phyloP scores from a whole-genome alignment of 2,113 vertebrate species.

The Larimichthys crocea region DNA sequence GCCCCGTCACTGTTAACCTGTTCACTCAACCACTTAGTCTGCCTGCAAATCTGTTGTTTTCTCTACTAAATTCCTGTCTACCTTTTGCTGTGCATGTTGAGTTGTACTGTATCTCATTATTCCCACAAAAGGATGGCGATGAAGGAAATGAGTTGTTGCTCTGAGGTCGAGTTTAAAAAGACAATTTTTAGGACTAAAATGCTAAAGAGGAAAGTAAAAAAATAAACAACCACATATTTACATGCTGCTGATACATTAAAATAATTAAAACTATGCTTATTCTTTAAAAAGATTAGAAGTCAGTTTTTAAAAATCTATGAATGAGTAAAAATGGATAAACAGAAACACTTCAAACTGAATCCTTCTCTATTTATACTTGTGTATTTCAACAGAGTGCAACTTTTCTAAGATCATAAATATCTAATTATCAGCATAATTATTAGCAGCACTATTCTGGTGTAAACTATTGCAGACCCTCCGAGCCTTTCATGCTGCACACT shows the following conservation, averaged over 20 bases:
- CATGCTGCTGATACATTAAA: neutral
- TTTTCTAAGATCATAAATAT: neutral
- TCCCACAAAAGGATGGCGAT: neutral
- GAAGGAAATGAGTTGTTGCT: neutral
- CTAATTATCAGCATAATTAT: neutral
- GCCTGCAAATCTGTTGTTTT: constrained; percentile 68
- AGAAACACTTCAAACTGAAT: too few relatives aligned
- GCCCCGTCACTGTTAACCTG: constrained; percentile 68
- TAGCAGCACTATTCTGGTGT: neutral
- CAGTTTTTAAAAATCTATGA: neutral
- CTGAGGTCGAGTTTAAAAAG: neutral
- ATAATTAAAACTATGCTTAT: too few relatives aligned
- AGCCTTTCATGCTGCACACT: neutral
- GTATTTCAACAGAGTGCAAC: neutral
- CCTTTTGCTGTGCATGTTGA: constrained; percentile 27
- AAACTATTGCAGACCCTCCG: constrained; percentile 6
- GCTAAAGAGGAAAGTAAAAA: neutral
- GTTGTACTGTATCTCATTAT: constrained; percentile 37
- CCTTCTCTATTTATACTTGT: too few relatives aligned
- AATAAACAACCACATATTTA: neutral
- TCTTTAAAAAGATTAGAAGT: too few relatives aligned
- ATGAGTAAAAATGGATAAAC: too few relatives aligned
- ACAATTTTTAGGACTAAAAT: neutral
- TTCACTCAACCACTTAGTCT: constrained; percentile 78
- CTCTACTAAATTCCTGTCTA: constrained; percentile 61